Conservation (phyloP, 2,888 invertebrate species). For the Acanthoscelides obtectus region DNA sequence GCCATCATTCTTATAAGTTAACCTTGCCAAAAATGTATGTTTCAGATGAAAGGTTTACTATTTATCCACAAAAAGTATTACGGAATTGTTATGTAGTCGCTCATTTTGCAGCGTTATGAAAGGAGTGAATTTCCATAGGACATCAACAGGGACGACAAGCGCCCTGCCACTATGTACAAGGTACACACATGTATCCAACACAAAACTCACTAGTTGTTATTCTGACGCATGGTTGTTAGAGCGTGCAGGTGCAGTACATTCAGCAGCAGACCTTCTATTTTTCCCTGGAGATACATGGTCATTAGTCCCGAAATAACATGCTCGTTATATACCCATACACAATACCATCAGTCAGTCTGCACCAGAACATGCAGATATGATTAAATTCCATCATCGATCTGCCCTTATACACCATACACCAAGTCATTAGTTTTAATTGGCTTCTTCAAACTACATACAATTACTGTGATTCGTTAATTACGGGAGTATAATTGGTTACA, state of each 20-base stretch:
- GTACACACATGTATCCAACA: not conserved
- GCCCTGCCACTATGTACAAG: too few species aligned
- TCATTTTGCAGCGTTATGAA: too few species aligned
- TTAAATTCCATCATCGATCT: not conserved
- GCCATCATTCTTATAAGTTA: too few species aligned
- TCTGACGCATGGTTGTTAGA: not conserved
- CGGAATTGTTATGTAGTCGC: too few species aligned
- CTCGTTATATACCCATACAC: not conserved
- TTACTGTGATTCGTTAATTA: not conserved
- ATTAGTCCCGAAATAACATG: not conserved
- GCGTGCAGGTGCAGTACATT: not conserved
- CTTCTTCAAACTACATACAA: conserved; percentile 11
- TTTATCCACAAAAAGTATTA: too few species aligned
- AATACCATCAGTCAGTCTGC: not conserved
- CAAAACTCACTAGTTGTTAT: not conserved
- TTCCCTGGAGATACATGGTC: not conserved
- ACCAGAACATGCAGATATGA: not conserved
- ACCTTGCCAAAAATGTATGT: too few species aligned
- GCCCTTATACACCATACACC: conserved; percentile 8
- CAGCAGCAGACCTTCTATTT: not conserved
- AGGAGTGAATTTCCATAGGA: too few species aligned
- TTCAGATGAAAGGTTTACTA: too few species aligned
- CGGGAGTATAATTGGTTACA: not conserved
- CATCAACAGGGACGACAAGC: too few species aligned
- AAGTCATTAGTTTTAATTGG: conserved; percentile 41